Evolutionary conservation across 2,113 vertebrate species (phyloP), one percentile per base, ranked within the genome.

Genomic region (Archocentrus centrarchus): DNA sequence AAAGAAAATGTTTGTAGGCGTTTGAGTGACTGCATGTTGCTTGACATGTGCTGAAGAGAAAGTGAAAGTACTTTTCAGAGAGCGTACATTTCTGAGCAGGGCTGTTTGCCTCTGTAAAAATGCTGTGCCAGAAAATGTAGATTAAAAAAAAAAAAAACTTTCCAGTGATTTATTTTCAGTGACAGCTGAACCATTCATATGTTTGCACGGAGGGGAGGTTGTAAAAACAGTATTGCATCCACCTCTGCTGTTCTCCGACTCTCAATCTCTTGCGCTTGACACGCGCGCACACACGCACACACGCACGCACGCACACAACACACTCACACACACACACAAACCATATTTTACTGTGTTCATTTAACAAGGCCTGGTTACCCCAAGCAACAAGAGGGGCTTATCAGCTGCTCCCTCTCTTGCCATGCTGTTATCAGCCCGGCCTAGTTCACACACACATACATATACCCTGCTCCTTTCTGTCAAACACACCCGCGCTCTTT

Each of bases 361-460:
- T 92, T 91, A 86, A 89, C 88, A 82, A 90, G 85, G 81, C 87
- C 87, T 7, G 37, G 90, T 92, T 90, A 93, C 92, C 86, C 89
- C 82, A 80, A 92, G 92, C 92, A 94, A 94, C 92, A 89, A 85
- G 81, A 86, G 76, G 83, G 62, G 60, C 93, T 95, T 94, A 94
- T 94, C 93, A 89, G 84, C 82, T 68, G 73, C 89, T 88, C 78
- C 87, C 85, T 87, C 75, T 75, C 87, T 90, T 89, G 88, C 89
- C 88, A 84, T 88, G 41, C 87, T 94, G 89, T 93, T 95, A 95
- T 95, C 94, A 89, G 89, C 80, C 79, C 91, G 87, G 89, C 94
- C 91, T 94, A 89, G 88, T 92, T 93, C 92, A 89, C 82, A 82
- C 76, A 89, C 81, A 91, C 37, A 81, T 44, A 73, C n/a, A 78